phyloP scores from a whole-genome alignment of 2,888 invertebrate species.

The Epistrophe grossulariae region DNA sequence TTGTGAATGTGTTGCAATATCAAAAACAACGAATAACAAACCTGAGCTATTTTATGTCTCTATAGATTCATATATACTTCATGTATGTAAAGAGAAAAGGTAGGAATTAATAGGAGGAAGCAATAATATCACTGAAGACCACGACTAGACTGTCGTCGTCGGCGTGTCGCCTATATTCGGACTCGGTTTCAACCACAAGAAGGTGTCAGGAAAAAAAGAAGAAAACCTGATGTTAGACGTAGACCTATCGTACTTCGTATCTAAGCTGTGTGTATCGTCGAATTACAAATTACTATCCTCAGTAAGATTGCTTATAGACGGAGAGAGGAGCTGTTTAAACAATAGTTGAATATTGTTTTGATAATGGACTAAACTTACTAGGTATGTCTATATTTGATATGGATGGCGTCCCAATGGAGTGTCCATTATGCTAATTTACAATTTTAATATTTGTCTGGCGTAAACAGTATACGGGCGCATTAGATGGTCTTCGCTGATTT shows the following conservation, averaged over 20 bases:
- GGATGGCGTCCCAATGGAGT: constrained; percentile 60
- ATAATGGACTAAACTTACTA: constrained; percentile 64
- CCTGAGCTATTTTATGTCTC: constrained; percentile 11
- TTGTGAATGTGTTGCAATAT: constrained; percentile 64
- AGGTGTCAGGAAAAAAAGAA: constrained; percentile 5
- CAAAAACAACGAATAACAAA: constrained; percentile 50
- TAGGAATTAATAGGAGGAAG: background rate
- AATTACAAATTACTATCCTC: constrained; percentile 2
- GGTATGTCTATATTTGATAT: constrained; percentile 46
- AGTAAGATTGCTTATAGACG: background rate
- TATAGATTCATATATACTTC: background rate
- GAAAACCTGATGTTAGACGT: constrained; percentile 23
- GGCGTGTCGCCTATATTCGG: background rate
- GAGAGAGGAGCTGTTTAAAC: constrained; percentile 47
- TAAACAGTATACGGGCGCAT: constrained; percentile 16
- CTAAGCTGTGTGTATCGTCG: background rate
- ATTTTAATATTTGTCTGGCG: constrained; percentile 63
- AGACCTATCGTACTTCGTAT: background rate
- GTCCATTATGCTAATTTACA: constrained; percentile 69
- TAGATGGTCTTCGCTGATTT: background rate
- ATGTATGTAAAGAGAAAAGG: background rate
- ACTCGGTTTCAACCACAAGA: background rate
- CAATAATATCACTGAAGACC: constrained; percentile 9
- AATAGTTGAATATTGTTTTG: constrained; percentile 58
- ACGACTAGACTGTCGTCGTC: background rate